Percentiles rank a stretch among this genome's conserved stretches.
These are phyloP conservation scores for Tonatia bakeri DNA, from an alignment of 2,113 vertebrate species.

Conservation along the genomic window DNA sequence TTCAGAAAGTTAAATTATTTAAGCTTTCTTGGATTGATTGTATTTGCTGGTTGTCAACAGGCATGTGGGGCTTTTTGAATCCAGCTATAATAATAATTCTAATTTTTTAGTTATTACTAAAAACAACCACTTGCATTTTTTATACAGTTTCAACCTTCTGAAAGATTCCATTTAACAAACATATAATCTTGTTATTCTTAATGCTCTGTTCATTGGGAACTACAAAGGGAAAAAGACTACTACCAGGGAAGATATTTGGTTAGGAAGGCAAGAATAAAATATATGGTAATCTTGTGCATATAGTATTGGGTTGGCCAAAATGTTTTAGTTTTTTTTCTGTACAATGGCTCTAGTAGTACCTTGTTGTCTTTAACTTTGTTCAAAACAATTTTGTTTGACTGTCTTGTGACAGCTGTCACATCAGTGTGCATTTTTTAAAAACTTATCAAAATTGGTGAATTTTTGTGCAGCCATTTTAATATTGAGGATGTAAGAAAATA, in stretches of 20 bases:
- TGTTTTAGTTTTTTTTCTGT: too few relatives aligned
- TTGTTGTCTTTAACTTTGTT: too few relatives aligned
- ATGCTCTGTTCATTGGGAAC: not conserved
- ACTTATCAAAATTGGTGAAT: too few relatives aligned
- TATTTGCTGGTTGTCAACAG: not conserved
- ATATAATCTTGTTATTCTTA: not conserved
- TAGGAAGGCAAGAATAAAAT: not conserved
- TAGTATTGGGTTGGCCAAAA: not conserved
- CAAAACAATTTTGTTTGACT: too few relatives aligned
- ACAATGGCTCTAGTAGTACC: too few relatives aligned
- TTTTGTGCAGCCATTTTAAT: too few relatives aligned
- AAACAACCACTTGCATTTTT: not conserved
- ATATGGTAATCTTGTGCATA: not conserved
- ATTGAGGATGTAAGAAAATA: too few relatives aligned
- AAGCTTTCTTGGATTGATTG: not conserved
- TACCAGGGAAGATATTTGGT: not conserved
- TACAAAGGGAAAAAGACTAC: not conserved
- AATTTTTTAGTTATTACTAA: conserved; percentile 10
- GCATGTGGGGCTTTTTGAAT: not conserved
- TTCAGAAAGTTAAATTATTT: conserved; percentile 15
- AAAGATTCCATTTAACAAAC: conserved; percentile 15
- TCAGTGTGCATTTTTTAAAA: too few relatives aligned
- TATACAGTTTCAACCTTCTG: not conserved
- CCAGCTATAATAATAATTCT: conserved; percentile 14
- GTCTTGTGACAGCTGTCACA: too few relatives aligned